These are phyloP conservation scores for Drosophila ambigua DNA, from an alignment of 1,140 invertebrate species.

Conservation along the genomic window DNA sequence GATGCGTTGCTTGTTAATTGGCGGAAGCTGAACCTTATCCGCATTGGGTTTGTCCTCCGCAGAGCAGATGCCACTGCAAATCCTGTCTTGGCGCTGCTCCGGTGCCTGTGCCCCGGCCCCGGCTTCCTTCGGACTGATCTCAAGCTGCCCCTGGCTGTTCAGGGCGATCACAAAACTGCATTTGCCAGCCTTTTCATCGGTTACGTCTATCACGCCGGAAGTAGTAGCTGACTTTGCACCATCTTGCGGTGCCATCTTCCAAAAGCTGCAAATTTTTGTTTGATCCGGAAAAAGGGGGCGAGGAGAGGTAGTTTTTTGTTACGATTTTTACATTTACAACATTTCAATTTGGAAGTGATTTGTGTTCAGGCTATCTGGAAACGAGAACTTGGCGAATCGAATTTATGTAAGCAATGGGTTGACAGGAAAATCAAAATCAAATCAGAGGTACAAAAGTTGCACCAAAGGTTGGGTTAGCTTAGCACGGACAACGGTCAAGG, in stretches of 20 bases:
- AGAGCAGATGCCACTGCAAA: not conserved
- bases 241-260: slow-evolving; percentile 4
- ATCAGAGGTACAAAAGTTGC: no score
- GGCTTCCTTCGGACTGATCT: slow-evolving; percentile 18
- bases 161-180: slow-evolving; percentile 46
- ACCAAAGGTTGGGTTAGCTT: no score
- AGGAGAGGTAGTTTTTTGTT: no score
- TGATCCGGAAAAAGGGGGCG: no score
- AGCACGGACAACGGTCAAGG: no score
- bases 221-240: not conserved
- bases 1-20: slow-evolving; percentile 19
- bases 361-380: no score
- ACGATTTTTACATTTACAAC: no score
- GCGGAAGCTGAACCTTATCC: not conserved
- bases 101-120: not conserved
- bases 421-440: no score
- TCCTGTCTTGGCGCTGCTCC: not conserved
- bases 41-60: not conserved
- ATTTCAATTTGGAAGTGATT: no score
- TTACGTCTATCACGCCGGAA: not conserved
- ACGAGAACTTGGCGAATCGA: no score
- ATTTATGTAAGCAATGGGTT: no score
- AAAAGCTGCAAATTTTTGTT: not conserved
- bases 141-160: slow-evolving; percentile 35
- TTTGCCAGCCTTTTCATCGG: slow-evolving; percentile 4